Conservation (phyloP, 2,797 vertebrate species). For the Hippocampus kuda region DNA sequence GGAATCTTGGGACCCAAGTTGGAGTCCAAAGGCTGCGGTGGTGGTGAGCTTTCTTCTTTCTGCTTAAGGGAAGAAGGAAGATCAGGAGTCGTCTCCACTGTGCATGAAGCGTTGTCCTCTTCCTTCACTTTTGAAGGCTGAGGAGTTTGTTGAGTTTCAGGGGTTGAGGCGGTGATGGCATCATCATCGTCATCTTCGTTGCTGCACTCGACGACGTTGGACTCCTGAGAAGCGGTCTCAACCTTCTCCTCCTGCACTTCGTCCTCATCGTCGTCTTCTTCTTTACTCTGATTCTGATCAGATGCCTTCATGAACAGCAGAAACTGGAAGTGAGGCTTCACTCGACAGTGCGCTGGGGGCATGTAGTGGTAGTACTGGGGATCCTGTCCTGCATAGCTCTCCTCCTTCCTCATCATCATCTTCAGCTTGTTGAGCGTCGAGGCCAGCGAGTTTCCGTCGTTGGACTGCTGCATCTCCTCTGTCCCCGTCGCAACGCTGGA, state of each 20-base stretch:
- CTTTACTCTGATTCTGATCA: conserved; percentile 69
- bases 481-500: conserved; percentile 1
- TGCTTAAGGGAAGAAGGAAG: conserved; percentile 30
- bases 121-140: conserved; percentile 52
- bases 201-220: conserved; percentile 30
- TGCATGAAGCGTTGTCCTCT: conserved; percentile 45
- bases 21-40: conserved; percentile 42
- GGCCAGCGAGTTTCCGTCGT: conserved; percentile 74
- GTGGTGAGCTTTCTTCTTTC: conserved; percentile 60
- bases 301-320: conserved; percentile 95
- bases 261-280: conserved; percentile 47
- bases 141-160: conserved; percentile 38
- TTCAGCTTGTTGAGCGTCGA: conserved; percentile 91
- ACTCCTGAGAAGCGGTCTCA: conserved; percentile 33
- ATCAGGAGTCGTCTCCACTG: conserved; percentile 19
- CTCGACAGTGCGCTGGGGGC: conserved; percentile 91
- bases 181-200: conserved; percentile 44
- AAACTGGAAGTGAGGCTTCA: conserved; percentile 96
- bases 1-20: conserved; percentile 77
- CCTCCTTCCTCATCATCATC: conserved; percentile 91
- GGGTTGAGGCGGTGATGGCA: conserved; percentile 10
- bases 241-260: conserved; percentile 32
- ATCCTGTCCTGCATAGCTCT: conserved; percentile 76
- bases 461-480: conserved; percentile 52
- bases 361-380: conserved; percentile 96